Evolutionary conservation across 2,797 vertebrate species (phyloP).

Genomic region (Falco naumanni): DNA sequence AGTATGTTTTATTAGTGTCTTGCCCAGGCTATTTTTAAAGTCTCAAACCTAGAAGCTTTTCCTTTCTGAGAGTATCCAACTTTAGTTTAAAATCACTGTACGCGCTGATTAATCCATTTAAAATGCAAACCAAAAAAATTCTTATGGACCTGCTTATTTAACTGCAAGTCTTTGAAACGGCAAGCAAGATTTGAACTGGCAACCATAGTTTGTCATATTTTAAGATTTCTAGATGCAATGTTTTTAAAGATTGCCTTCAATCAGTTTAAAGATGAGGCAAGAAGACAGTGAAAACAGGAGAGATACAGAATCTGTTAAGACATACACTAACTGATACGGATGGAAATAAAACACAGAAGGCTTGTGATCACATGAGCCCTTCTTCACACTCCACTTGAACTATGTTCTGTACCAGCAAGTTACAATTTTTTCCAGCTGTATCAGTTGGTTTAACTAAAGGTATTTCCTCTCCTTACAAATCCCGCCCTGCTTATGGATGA

Average conservation of each 20-base stretch:
- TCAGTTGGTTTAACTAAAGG: background rate
- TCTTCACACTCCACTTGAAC: background rate
- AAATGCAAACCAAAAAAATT: background rate
- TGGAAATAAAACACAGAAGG: background rate
- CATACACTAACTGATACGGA: background rate
- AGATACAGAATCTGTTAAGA: background rate
- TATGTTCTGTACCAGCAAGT: background rate
- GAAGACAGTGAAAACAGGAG: background rate
- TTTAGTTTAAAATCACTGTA: slow-evolving; percentile 32
- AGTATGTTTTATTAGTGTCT: slow-evolving; percentile 52
- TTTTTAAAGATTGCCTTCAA: background rate
- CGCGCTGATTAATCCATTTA: slow-evolving; percentile 5
- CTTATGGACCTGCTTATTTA: background rate
- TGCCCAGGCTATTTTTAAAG: slow-evolving; percentile 60
- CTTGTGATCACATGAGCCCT: background rate
- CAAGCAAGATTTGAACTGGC: background rate
- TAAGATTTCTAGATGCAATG: background rate
- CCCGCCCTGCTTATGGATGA: background rate
- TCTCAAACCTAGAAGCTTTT: slow-evolving; percentile 50
- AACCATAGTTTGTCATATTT: background rate
- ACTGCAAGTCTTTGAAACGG: slow-evolving; percentile 5
- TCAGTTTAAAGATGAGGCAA: background rate
- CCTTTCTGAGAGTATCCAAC: slow-evolving; percentile 53
- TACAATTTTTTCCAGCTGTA: slow-evolving; percentile 1
- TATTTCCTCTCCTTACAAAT: slow-evolving; percentile 34